These are phyloP conservation scores for Drosophila neocordata DNA, from an alignment of 1,140 invertebrate species.

Conservation along the genomic window DNA sequence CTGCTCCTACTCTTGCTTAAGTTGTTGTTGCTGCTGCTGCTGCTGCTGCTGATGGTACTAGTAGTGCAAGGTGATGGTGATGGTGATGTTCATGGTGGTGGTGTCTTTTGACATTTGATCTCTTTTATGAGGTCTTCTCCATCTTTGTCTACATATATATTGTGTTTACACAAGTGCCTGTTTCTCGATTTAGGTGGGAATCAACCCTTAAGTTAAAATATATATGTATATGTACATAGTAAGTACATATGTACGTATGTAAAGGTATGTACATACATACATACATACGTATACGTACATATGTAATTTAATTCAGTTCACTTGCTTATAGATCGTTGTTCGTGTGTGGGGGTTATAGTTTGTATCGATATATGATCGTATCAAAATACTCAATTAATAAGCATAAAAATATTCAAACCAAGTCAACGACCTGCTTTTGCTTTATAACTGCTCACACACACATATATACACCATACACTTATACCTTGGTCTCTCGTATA, in stretches of 20 bases:
- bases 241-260: constrained; percentile 18
- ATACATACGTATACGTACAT: constrained; percentile 23
- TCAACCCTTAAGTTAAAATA: constrained; percentile 43
- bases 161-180: constrained; percentile 35
- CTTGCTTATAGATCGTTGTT: neutral
- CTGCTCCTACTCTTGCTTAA: no score
- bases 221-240: neutral
- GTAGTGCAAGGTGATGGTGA: constrained; percentile 13
- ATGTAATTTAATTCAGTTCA: constrained; percentile 8
- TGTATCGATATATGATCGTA: constrained; percentile 45
- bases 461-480: constrained; percentile 3
- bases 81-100: constrained; percentile 19
- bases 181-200: constrained; percentile 16
- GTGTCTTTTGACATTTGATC: constrained; percentile 72
- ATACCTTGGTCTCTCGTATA: constrained; percentile 30
- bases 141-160: constrained; percentile 22
- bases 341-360: constrained; percentile 1
- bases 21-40: no score
- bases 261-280: neutral
- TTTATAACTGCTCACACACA: constrained; percentile 69
- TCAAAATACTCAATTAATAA: constrained; percentile 83
- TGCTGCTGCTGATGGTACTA: no score
- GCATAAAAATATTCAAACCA: constrained; percentile 71
- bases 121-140: constrained; percentile 73
- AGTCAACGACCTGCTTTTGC: constrained; percentile 82